phyloP scores from a whole-genome alignment of 2,797 vertebrate genomes.

The Danionella dracula region DNA sequence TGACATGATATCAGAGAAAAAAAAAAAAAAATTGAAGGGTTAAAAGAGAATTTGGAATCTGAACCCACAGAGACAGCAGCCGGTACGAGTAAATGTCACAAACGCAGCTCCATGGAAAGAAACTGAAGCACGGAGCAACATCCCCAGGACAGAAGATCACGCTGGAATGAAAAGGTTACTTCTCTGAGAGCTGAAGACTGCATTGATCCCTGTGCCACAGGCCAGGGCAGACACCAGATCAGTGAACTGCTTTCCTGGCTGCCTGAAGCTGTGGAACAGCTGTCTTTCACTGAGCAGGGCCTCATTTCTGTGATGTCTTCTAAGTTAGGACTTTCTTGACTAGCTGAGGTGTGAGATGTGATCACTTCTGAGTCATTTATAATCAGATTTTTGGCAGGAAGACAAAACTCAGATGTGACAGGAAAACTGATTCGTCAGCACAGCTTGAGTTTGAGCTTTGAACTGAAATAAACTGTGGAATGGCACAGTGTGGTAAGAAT shows the following conservation, averaged over 20 bases:
- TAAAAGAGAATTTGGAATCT: conserved; percentile 6
- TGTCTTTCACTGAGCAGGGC: not conserved
- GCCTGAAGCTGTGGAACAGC: not conserved
- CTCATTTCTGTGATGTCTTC: not conserved
- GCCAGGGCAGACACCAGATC: conserved; percentile 29
- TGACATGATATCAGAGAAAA: no score
- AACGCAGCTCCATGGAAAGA: conserved; percentile 34
- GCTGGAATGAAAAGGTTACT: conserved; percentile 50
- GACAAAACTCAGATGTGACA: not conserved
- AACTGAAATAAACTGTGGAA: no score
- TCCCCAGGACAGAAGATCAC: conserved; percentile 42
- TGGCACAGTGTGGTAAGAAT: no score
- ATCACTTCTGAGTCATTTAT: not conserved
- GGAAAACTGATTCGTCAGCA: not conserved
- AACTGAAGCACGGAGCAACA: conserved; percentile 31
- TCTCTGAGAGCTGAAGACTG: conserved; percentile 40
- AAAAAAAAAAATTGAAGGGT: conserved; percentile 15
- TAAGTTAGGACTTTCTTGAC: not conserved
- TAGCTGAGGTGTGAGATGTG: conserved; percentile 4
- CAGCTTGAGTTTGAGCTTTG: no score
- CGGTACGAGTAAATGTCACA: conserved; percentile 52
- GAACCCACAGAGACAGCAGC: conserved; percentile 38
- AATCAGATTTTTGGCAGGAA: not conserved
- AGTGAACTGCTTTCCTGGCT: conserved; percentile 15
- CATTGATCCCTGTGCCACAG: conserved; percentile 45